Percentiles rank a stretch among this genome's conserved stretches.
Evolutionary conservation across 2,797 vertebrate genomes (phyloP).

Genomic region (Peromyscus aztecus): DNA sequence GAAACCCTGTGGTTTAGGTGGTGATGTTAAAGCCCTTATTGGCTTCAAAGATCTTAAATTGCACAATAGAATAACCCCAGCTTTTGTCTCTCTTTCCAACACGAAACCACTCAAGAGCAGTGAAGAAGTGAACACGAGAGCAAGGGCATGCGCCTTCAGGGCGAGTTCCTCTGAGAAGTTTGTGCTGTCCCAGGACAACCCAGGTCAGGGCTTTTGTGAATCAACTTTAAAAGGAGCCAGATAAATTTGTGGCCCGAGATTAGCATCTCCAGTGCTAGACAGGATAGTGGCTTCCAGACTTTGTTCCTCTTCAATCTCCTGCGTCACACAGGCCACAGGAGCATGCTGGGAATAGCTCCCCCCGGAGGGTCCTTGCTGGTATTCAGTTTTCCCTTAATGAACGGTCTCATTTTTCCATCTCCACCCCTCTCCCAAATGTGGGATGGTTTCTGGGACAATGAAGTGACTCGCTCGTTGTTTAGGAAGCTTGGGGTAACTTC

Average conservation of each 20-base stretch:
- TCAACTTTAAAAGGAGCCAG: conserved; percentile 40
- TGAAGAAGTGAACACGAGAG: conserved; percentile 39
- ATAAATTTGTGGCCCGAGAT: background rate
- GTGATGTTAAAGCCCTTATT: conserved; percentile 46
- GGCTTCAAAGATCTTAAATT: conserved; percentile 46
- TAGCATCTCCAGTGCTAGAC: background rate
- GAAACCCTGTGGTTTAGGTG: conserved; percentile 48
- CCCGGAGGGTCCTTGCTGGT: background rate
- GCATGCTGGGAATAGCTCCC: background rate
- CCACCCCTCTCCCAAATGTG: conserved; percentile 19
- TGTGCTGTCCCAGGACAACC: conserved; percentile 32
- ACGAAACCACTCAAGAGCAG: conserved; percentile 52
- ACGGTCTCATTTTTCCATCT: conserved; percentile 11
- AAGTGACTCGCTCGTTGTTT: conserved; percentile 24
- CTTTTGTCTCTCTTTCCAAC: conserved; percentile 27
- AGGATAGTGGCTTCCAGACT: background rate
- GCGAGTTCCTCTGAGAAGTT: conserved; percentile 25
- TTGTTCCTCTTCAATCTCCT: background rate
- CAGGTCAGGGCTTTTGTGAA: conserved; percentile 27
- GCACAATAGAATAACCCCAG: conserved; percentile 26
- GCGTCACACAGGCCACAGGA: background rate
- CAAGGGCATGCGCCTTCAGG: conserved; percentile 8
- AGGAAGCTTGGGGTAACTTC: conserved; percentile 28
- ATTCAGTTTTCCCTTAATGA: conserved; percentile 29
- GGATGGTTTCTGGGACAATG: conserved; percentile 3